phyloP scores from a whole-genome alignment of 2,113 vertebrate genomes.

The Bambusicola thoracicus region DNA sequence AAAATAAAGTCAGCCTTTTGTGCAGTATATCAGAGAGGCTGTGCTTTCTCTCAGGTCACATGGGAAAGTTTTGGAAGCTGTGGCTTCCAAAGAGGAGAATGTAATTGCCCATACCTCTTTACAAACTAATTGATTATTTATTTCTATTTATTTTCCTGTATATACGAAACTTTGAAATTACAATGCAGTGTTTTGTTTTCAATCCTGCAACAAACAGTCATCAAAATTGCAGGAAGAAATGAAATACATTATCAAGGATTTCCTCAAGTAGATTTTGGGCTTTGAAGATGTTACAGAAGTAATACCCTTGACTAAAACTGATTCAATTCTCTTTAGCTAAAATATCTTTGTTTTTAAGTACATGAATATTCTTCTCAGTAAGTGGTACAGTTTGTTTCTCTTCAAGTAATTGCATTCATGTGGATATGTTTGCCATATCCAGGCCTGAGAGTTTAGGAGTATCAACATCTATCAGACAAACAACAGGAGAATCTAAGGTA shows the following conservation, averaged over 20 bases:
- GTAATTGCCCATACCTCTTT: not conserved
- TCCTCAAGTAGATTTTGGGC: not conserved
- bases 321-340: conserved; percentile 4
- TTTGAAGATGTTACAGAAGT: not conserved
- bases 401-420: conserved; percentile 23
- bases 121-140: not conserved
- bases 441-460: not conserved
- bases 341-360: conserved; percentile 11
- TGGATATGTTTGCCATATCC: conserved; percentile 1
- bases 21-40: not conserved
- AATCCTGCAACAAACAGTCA: not conserved
- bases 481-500: not conserved
- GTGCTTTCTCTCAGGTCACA: not conserved
- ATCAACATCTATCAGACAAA: conserved; percentile 6
- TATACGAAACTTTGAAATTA: not conserved
- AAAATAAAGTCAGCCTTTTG: not conserved
- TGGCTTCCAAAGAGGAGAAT: not conserved
- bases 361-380: conserved; percentile 5
- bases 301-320: not conserved
- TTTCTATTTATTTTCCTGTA: not conserved
- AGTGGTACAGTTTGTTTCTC: conserved; percentile 42
- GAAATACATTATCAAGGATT: not conserved
- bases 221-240: not conserved
- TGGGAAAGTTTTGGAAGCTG: not conserved
- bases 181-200: not conserved